Evolutionary conservation across 2,797 vertebrate genomes (phyloP).

Genomic region (Protonibea diacanthus): DNA sequence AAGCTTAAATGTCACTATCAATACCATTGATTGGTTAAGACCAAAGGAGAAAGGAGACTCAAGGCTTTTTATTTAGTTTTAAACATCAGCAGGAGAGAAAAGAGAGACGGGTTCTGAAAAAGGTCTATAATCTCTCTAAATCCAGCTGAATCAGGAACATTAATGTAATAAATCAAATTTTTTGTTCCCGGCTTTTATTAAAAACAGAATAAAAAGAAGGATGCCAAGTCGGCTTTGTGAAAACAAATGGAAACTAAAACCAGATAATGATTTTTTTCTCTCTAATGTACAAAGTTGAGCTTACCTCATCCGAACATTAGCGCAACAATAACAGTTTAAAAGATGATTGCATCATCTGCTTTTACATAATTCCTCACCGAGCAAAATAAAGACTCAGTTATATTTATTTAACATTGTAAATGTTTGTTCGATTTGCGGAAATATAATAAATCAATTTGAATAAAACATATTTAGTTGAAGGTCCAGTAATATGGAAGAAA

Average conservation of each 20-base stretch:
- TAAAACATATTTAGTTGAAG: background rate
- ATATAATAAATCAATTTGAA: background rate
- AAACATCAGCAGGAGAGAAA: constrained; percentile 24
- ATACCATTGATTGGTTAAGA: constrained; percentile 62
- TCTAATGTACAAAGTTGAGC: constrained; percentile 7
- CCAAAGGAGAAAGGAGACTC: constrained; percentile 23
- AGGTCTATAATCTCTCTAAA: background rate
- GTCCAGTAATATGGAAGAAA: no score
- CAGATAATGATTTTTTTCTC: background rate
- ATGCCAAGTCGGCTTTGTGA: background rate
- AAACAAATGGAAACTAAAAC: constrained; percentile 16
- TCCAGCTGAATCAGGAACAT: constrained; percentile 11
- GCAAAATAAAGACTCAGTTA: background rate
- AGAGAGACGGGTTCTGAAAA: constrained; percentile 11
- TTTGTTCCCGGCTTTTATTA: constrained; percentile 12
- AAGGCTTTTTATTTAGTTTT: constrained; percentile 27
- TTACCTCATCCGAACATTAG: background rate
- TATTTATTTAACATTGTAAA: background rate
- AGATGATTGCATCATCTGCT: background rate
- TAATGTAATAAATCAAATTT: constrained; percentile 11
- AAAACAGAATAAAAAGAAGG: background rate
- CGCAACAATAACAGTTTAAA: background rate
- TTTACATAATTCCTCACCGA: background rate
- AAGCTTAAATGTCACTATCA: constrained; percentile 71
- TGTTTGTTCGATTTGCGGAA: background rate